A percentile compares a stretch with the other conserved stretches of the same genome.
These are phyloP conservation scores for Furcula furcula DNA, from an alignment of 2,888 invertebrate species.

Conservation along the genomic window DNA sequence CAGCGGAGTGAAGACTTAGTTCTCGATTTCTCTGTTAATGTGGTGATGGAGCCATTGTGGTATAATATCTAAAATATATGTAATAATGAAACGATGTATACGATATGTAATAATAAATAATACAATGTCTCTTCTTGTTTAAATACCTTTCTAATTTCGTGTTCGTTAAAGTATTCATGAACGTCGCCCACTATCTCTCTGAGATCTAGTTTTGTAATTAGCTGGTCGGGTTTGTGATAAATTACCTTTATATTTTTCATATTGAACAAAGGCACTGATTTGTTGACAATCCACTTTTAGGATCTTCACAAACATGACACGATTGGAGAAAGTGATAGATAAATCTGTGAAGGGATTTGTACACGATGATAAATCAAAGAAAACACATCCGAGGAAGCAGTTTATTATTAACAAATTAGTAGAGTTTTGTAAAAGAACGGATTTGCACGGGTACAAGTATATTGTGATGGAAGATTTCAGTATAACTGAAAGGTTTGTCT, in stretches of 20 bases:
- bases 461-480: slow-evolving; percentile 82
- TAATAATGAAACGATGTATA: too few relatives aligned
- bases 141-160: slow-evolving; percentile 2
- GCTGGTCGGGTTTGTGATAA: slow-evolving; percentile 34
- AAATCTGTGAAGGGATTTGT: background rate
- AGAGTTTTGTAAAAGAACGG: slow-evolving; percentile 85
- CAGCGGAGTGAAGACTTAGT: too few relatives aligned
- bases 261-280: slow-evolving; percentile 5
- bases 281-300: background rate
- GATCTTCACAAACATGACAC: slow-evolving; percentile 13
- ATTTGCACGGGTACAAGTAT: slow-evolving; percentile 87
- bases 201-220: slow-evolving; percentile 53
- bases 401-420: slow-evolving; percentile 47
- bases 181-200: slow-evolving; percentile 30
- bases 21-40: too few relatives aligned
- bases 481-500: slow-evolving; percentile 77
- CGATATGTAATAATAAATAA: background rate
- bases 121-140: background rate
- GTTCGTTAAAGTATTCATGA: slow-evolving; percentile 1
- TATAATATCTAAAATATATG: too few relatives aligned
- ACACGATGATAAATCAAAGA: slow-evolving; percentile 7
- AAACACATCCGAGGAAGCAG: slow-evolving; percentile 27
- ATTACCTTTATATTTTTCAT: slow-evolving; percentile 9
- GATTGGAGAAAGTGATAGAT: slow-evolving; percentile 7
- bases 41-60: too few relatives aligned